These are phyloP conservation scores for Pedionomus torquatus DNA, from an alignment of 2,113 vertebrate species.

Conservation along the genomic window DNA sequence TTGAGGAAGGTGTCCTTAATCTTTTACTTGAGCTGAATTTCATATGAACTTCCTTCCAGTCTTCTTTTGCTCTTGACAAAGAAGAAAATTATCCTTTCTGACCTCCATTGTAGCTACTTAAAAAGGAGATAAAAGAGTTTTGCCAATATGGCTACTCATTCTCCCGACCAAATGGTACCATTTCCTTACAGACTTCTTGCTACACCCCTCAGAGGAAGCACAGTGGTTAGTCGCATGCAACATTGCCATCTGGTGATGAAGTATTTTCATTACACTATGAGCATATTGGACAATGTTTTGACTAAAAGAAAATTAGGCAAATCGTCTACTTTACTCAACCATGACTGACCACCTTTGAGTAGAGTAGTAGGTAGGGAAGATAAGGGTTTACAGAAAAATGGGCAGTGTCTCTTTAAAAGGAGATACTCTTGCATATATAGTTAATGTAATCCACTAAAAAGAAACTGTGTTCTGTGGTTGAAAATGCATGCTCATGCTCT, in stretches of 20 bases:
- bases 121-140: conserved; percentile 26
- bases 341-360: not conserved
- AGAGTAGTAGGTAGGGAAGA: not conserved
- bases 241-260: conserved; percentile 58
- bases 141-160: conserved; percentile 5
- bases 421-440: not conserved
- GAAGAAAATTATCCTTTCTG: conserved; percentile 22
- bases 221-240: conserved; percentile 9
- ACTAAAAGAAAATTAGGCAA: not conserved
- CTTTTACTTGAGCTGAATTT: conserved; percentile 2
- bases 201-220: not conserved
- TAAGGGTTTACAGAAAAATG: not conserved
- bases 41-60: not conserved
- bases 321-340: not conserved
- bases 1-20: conserved; percentile 18
- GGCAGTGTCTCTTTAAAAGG: not conserved
- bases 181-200: not conserved
- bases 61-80: conserved; percentile 4
- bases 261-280: not conserved
- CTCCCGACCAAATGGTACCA: not conserved
- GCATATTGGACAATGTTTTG: not conserved
- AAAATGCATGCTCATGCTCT: accelerated
- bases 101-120: not conserved
- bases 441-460: not conserved
- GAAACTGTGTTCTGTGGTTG: not conserved